These are phyloP conservation scores for Varanus salvator DNA, from an alignment of 2,113 vertebrate species.

Conservation along the genomic window DNA sequence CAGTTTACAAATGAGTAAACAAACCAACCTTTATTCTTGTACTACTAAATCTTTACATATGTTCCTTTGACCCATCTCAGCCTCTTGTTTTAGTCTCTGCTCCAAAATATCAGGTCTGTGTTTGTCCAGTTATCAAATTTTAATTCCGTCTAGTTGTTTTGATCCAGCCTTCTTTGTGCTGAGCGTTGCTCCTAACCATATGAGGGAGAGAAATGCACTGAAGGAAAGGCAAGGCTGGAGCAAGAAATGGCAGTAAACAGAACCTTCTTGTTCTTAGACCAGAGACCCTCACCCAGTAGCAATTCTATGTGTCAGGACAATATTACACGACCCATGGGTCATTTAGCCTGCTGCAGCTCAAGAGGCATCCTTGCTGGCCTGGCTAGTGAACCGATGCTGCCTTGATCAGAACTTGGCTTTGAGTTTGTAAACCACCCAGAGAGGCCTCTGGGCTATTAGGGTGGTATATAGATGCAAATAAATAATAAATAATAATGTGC, in stretches of 20 bases:
- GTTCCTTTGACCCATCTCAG: not conserved
- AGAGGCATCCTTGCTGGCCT: not conserved
- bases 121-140: not conserved
- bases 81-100: not conserved
- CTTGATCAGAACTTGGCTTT: not conserved
- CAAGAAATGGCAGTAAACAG: not conserved
- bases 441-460: too few relatives aligned
- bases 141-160: not conserved
- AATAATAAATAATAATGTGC: too few relatives aligned
- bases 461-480: too few relatives aligned
- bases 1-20: not conserved
- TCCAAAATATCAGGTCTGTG: not conserved
- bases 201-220: not conserved
- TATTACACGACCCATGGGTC: not conserved
- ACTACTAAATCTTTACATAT: not conserved
- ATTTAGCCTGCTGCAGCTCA: not conserved
- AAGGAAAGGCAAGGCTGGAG: not conserved
- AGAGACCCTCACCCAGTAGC: not conserved
- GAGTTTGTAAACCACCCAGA: not conserved
- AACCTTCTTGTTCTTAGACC: not conserved
- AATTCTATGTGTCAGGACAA: not conserved
- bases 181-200: not conserved
- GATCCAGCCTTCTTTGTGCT: not conserved
- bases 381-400: not conserved
- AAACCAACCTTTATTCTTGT: not conserved